Percentiles rank a stretch among this genome's conserved stretches.
phyloP scores from a whole-genome alignment of 2,888 invertebrate species.

The Corythucha ciliata region DNA sequence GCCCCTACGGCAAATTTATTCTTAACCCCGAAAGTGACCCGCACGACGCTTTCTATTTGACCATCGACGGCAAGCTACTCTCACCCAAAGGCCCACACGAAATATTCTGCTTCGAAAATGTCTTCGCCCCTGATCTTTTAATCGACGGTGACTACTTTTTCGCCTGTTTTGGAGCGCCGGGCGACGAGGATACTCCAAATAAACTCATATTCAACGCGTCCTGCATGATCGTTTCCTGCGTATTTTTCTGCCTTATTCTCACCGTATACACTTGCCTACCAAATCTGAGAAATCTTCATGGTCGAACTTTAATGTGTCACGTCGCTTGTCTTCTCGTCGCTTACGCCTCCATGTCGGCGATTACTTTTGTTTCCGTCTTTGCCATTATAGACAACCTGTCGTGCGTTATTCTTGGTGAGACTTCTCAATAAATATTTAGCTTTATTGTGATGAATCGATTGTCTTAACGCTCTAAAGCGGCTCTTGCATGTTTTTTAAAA shows the following conservation, averaged over 20 bases:
- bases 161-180: constrained; percentile 38
- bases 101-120: constrained; percentile 40
- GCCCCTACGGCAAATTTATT: constrained; percentile 18
- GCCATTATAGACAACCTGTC: too few relatives aligned
- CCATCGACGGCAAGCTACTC: constrained; percentile 36
- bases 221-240: constrained; percentile 50
- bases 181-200: constrained; percentile 4
- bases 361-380: not conserved
- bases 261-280: constrained; percentile 56
- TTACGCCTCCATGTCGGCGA: constrained; percentile 40
- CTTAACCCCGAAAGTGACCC: constrained; percentile 31
- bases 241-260: constrained; percentile 55
- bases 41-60: constrained; percentile 37
- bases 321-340: constrained; percentile 56
- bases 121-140: constrained; percentile 25
- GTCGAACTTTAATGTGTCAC: constrained; percentile 62
- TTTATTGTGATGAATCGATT: too few relatives aligned
- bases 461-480: too few relatives aligned
- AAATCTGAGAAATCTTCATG: constrained; percentile 60
- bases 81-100: constrained; percentile 24
- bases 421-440: constrained; percentile 11
- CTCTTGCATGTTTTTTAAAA: too few relatives aligned
- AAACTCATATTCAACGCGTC: constrained; percentile 33
- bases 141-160: constrained; percentile 35
- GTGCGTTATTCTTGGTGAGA: constrained; percentile 7